Evolutionary conservation across 2,113 vertebrate genomes (phyloP).

Genomic region (Chamaetylas fuelleborni): DNA sequence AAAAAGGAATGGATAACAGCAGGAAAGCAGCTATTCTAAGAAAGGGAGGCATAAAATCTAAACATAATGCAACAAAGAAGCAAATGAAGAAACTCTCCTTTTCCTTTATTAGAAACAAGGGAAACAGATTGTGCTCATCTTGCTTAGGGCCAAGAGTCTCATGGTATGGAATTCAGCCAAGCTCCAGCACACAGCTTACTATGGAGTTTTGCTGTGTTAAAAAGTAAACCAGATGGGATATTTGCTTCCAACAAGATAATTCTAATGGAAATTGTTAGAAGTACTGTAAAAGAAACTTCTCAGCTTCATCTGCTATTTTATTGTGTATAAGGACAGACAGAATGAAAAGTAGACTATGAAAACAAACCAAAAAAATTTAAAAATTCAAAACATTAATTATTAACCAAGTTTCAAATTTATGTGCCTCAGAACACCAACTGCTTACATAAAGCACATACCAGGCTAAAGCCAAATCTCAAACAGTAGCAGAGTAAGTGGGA

Average conservation of each 20-base stretch:
- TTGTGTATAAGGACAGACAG: not conserved
- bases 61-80: constrained; percentile 56
- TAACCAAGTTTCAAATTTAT: not conserved
- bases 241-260: constrained; percentile 71
- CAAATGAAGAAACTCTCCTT: constrained; percentile 58
- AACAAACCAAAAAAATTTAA: not conserved
- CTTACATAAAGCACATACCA: not conserved
- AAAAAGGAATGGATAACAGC: not conserved
- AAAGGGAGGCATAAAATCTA: constrained; percentile 50
- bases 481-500: not conserved
- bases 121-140: constrained; percentile 74
- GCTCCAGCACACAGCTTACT: constrained; percentile 58
- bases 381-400: not conserved
- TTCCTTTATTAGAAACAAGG: constrained; percentile 66
- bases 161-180: constrained; percentile 63
- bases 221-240: constrained; percentile 75
- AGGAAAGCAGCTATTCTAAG: constrained; percentile 57
- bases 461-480: not conserved
- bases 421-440: not conserved
- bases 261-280: constrained; percentile 64
- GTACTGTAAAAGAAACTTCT: constrained; percentile 68
- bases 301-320: constrained; percentile 68
- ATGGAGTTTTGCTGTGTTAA: constrained; percentile 52
- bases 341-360: not conserved
- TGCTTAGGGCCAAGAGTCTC: constrained; percentile 66